Percentiles rank a stretch among this genome's conserved stretches.
phyloP scores from a whole-genome alignment of 2,113 vertebrate genomes.

The Taxidea taxus region DNA sequence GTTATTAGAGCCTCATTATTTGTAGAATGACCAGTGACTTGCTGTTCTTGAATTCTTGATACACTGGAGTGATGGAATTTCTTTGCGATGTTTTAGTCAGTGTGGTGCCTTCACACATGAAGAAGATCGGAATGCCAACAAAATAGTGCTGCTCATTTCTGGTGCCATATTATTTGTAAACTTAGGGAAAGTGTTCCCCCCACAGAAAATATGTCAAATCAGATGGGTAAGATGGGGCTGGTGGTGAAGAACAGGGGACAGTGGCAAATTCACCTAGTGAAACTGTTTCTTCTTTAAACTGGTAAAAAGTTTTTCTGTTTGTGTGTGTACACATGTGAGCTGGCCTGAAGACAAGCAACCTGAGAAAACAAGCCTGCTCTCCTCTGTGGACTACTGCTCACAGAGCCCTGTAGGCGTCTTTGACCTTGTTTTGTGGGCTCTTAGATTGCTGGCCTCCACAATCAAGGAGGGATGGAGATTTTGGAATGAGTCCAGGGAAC shows the following conservation, averaged over 20 bases:
- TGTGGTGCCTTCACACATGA: neutral
- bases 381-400: neutral
- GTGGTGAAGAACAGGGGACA: neutral
- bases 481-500: conserved; percentile 44
- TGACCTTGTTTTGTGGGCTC: conserved; percentile 39
- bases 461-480: neutral
- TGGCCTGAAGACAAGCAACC: neutral
- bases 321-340: neutral
- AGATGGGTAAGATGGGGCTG: neutral
- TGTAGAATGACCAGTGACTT: neutral
- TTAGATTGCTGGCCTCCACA: neutral
- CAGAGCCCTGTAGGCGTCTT: conserved; percentile 4
- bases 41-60: conserved; percentile 34
- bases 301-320: neutral
- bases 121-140: neutral
- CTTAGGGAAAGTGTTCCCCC: neutral
- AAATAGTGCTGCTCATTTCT: conserved; percentile 35
- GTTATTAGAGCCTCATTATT: conserved; percentile 32
- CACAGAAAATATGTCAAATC: neutral
- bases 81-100: neutral
- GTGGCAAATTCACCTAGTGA: neutral
- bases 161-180: neutral
- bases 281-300: conserved; percentile 8
- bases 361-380: neutral
- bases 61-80: neutral